Evolutionary conservation across 2,113 vertebrate genomes (phyloP).

Genomic region (Pygoscelis adeliae): DNA sequence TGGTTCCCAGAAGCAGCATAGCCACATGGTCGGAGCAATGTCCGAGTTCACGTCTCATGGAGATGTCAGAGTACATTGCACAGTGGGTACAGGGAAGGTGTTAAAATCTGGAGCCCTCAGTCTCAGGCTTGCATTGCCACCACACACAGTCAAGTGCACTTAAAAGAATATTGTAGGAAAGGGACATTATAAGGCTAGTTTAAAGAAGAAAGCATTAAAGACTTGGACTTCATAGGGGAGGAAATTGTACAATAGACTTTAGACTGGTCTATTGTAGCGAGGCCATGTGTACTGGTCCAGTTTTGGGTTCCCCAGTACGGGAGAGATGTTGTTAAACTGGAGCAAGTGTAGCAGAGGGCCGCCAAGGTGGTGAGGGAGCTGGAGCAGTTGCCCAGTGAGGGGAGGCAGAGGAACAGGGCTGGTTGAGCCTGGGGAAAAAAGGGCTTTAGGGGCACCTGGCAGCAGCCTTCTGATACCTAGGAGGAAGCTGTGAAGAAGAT

Average conservation of each 20-base stretch:
- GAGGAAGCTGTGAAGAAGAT: neutral
- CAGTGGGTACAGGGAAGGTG: neutral
- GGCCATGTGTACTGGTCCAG: rapidly evolving
- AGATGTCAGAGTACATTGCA: neutral
- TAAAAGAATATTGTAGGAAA: neutral
- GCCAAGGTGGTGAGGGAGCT: neutral
- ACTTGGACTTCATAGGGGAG: neutral
- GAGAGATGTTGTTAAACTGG: neutral
- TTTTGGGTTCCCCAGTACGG: neutral
- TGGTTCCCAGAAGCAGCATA: neutral
- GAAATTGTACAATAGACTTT: neutral
- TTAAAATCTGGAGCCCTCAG: neutral
- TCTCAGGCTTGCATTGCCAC: neutral
- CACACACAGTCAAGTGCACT: neutral
- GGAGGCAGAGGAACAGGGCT: neutral
- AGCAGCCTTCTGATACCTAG: neutral
- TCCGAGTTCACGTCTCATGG: rapidly evolving
- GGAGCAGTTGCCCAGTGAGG: neutral
- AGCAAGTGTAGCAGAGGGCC: neutral
- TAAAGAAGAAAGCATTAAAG: neutral
- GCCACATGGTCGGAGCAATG: rapidly evolving
- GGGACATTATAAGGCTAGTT: neutral
- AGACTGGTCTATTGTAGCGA: neutral
- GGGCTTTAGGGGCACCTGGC: neutral
- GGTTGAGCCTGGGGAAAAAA: neutral